Conservation (phyloP, 2,113 vertebrate species). For the Mastomys coucha region DNA sequence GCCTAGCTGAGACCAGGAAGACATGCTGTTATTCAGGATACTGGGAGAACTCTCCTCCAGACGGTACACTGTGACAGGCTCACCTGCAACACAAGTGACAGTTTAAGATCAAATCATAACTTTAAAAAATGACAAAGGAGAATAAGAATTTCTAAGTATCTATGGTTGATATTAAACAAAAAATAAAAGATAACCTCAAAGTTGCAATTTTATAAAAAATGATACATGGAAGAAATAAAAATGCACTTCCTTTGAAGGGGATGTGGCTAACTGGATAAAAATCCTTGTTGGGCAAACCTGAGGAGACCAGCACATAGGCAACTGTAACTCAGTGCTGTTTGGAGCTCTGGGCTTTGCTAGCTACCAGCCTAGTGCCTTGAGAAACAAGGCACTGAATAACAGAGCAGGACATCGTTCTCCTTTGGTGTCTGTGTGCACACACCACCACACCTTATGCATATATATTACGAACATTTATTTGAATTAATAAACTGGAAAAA, state of each 20-base stretch:
- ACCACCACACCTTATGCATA: background rate
- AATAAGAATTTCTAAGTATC: constrained; percentile 11
- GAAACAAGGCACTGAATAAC: background rate
- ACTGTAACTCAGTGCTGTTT: background rate
- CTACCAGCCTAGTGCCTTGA: background rate
- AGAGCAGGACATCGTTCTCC: background rate
- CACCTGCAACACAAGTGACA: constrained; percentile 86
- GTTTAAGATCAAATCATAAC: background rate
- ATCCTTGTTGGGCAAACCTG: background rate
- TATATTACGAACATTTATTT: background rate
- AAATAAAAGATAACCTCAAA: constrained; percentile 9
- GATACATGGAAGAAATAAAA: constrained; percentile 33
- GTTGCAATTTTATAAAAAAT: constrained; percentile 43
- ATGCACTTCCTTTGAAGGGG: background rate
- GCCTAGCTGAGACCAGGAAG: constrained; percentile 98
- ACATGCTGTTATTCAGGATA: constrained; percentile 99
- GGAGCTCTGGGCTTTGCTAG: too few relatives aligned
- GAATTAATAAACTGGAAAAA: background rate
- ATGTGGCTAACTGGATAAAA: background rate
- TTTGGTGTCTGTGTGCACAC: background rate
- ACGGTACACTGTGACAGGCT: constrained; percentile 97
- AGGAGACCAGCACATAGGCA: background rate
- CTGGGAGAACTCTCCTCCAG: constrained; percentile 98
- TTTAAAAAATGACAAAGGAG: constrained; percentile 28
- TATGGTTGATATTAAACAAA: constrained; percentile 25